These are phyloP conservation scores for Chymomyza caudatula DNA, from an alignment of 2,888 invertebrate species.

Conservation along the genomic window DNA sequence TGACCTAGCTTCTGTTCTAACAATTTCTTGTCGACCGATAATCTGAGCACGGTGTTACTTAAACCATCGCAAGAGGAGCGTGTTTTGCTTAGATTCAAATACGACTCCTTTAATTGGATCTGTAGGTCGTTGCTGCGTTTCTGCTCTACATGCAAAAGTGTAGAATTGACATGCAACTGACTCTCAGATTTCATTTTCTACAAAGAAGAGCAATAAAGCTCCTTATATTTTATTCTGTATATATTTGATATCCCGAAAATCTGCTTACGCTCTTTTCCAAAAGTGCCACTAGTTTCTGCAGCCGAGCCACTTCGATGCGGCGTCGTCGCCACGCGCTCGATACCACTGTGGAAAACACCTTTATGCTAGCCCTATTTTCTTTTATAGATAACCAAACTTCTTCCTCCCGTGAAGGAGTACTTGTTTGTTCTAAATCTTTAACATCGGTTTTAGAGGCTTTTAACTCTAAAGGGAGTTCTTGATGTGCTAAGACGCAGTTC, in stretches of 20 bases:
- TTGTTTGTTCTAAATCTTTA: too few relatives aligned
- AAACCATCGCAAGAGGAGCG: constrained; percentile 58
- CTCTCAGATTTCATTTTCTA: constrained; percentile 63
- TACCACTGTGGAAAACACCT: constrained; percentile 67
- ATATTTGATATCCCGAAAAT: background rate
- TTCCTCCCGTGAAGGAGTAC: too few relatives aligned
- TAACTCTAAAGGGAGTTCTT: too few relatives aligned
- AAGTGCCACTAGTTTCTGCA: constrained; percentile 49
- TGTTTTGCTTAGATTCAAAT: constrained; percentile 45
- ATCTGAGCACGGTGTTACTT: constrained; percentile 44
- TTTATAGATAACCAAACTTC: background rate
- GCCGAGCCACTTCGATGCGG: constrained; percentile 59
- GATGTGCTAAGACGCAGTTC: too few relatives aligned
- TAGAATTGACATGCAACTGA: constrained; percentile 67
- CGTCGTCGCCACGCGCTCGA: constrained; percentile 73
- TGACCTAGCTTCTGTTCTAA: constrained; percentile 49
- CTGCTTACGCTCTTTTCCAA: constrained; percentile 60
- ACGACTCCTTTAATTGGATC: constrained; percentile 52
- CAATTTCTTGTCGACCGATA: constrained; percentile 52
- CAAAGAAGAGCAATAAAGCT: background rate
- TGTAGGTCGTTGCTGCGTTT: constrained; percentile 70
- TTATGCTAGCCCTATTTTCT: constrained; percentile 51
- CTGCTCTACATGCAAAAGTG: constrained; percentile 69
- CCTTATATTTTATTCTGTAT: background rate
- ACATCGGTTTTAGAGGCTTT: too few relatives aligned